Base-by-base conservation (phyloP, 2,888 invertebrate species). In the Cephalotes varians region DNA sequence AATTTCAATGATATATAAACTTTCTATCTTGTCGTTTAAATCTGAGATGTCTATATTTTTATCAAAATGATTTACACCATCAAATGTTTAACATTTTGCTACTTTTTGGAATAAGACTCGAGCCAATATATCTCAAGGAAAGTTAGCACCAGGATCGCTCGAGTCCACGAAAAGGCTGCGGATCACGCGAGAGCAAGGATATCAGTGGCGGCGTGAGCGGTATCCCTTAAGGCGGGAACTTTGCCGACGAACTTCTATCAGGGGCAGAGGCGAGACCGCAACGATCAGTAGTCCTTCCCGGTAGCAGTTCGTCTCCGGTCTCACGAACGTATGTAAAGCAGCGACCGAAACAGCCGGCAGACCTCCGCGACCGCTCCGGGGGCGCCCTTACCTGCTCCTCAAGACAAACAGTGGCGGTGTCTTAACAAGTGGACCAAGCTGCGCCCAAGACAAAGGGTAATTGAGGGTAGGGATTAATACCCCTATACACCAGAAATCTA, bases 401-500 rank as follows among this genome's bases (percentile, higher is more conserved):
- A 94, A 94, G 94, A 94, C 94, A 94, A 94, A 94, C 94, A 94
- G 94, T 94, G 93, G 94, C 94, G 94, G 94, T 94, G 94, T 94
- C 94, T 94, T 94, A 94, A 94, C 94, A 94, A 94, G 94, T 94
- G 94, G 94, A 94, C 94, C 94, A 94, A 94, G 94, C 94, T 93
- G 93, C 91, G 93, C 94, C 94, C 94, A 94, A 94, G 94, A 94
- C 94, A 94, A 94, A 94, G 94, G 94, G 94, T 94, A 94, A 94
- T 94, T 94, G 94, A 94, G 94, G 94, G 93, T 94, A 94, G 93
- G 94, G 94, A 94, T 94, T 94, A 94, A 94, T 94, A 94, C 94
- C 94, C 94, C 94, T 94, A 94, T 94, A 94, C 93, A 93, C 90
- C 89, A 91, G 94, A 93, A 93, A 92, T 92, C 92, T 91, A 92